A percentile compares a stretch with the other conserved stretches of the same genome.
Conservation (phyloP, 2,888 invertebrate species). For the Pegoplata infirma region DNA sequence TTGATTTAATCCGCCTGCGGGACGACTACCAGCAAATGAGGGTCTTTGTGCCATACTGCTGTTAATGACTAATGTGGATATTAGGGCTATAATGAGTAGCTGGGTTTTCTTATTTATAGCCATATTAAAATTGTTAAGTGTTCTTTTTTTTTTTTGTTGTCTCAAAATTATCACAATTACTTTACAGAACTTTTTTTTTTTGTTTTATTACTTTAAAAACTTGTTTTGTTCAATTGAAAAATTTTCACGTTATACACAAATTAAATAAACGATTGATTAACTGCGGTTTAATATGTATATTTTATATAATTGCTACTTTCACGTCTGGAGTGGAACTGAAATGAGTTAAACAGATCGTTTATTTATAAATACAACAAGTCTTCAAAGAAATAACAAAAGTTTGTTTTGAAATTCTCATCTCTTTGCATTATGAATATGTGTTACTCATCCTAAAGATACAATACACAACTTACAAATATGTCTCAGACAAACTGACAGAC, state of each 20-base stretch:
- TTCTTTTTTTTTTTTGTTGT: no score
- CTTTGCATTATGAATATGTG: conserved; percentile 9
- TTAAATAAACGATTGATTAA: not conserved
- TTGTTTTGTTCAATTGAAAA: conserved; percentile 34
- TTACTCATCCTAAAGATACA: conserved; percentile 41
- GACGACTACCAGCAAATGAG: conserved; percentile 81
- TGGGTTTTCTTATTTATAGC: conserved; percentile 13
- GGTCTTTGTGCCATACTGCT: conserved; percentile 80
- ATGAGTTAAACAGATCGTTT: conserved; percentile 28
- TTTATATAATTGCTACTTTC: conserved; percentile 40
- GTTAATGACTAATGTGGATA: conserved; percentile 31
- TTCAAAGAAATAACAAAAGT: not conserved
- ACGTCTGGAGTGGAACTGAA: conserved; percentile 49
- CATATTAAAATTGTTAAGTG: conserved; percentile 36
- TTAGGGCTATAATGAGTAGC: conserved; percentile 10
- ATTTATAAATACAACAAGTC: conserved; percentile 52
- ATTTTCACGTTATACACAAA: not conserved
- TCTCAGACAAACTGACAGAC: conserved; percentile 2
- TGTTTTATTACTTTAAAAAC: conserved; percentile 28
- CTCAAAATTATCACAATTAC: conserved; percentile 19
- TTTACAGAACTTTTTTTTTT: conserved; percentile 8
- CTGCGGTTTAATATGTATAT: not conserved
- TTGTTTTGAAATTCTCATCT: conserved; percentile 26
- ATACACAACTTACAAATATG: conserved; percentile 3
- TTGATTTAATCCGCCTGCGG: conserved; percentile 80